Base-by-base conservation (phyloP, 2,113 vertebrate species). In the Gadus macrocephalus region DNA sequence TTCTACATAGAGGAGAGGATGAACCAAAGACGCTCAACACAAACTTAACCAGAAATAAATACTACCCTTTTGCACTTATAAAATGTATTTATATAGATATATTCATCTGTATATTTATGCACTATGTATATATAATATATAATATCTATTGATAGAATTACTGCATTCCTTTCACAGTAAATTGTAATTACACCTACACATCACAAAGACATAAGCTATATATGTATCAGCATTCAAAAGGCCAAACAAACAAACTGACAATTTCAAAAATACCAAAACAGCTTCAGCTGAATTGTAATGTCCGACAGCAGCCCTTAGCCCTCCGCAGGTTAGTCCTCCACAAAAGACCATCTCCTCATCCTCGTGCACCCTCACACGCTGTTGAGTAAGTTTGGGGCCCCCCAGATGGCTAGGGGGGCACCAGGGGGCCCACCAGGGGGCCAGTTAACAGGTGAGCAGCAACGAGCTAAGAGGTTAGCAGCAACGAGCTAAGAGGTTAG, bases 41-140 rank as follows among this genome's bases (percentile, higher is more conserved):
- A 49, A 9, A 49, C 42, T 12, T 14, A 27, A 64, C 4, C 8
- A 25, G 22, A 7, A 66, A 74, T 16, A 58, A 78, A 8, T 58
- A 77, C 63, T 38, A 17, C 49, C 61, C 15, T 58, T 58, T 17
- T 72, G 72, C 77, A 87, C 88, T 80, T 85, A 83, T 76, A 86
- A 88, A 82, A 85, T 88, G 55, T 88, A 85, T 87, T 82, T 82
- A 78, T 85, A 84, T 79, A 78, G 80, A 81, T 81, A 81, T 83
- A 80, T 83, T 86, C 59, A 89, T 84, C 86, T 84, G 76, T 87
- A 78, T 78, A 80, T 73, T 78, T 56, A 88, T 28, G 87, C 20
- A 66, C 19, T 56, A 59, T 19, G 19, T 61, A 61, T 61, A 62
- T 62, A 62, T 35, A 75, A 61, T 61, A 62, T 62, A 62, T 35